phyloP scores from a whole-genome alignment of 2,113 vertebrate species.

The Platichthys stellatus region DNA sequence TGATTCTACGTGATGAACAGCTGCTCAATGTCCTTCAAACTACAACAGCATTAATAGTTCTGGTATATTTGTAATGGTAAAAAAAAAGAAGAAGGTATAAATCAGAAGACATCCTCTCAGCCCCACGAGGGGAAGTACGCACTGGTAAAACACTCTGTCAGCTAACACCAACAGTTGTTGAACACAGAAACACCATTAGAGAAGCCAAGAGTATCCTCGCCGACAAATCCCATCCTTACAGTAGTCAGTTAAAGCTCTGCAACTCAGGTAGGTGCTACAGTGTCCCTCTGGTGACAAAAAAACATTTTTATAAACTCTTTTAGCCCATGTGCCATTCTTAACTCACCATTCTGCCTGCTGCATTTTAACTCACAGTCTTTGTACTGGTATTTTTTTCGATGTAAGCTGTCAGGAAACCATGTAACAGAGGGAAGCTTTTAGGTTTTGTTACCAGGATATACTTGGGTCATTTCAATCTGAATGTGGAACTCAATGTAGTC shows the following conservation, averaged over 20 bases:
- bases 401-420: no score
- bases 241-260: no score
- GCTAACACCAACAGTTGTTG: constrained; percentile 12
- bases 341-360: no score
- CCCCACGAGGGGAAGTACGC: constrained; percentile 34
- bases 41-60: constrained; percentile 1
- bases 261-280: no score
- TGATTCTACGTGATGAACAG: constrained; percentile 6
- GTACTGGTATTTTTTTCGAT: no score
- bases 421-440: constrained; percentile 14
- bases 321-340: no score
- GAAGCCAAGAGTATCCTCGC: not conserved
- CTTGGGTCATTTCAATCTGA: not conserved
- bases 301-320: no score
- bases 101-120: constrained; percentile 38
- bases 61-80: constrained; percentile 31
- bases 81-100: constrained; percentile 16
- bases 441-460: constrained; percentile 2
- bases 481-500: not conserved
- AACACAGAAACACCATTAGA: constrained; percentile 18
- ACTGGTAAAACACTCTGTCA: constrained; percentile 23
- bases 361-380: no score
- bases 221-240: not conserved
- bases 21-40: constrained; percentile 25
- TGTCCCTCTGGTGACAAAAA: no score